A percentile compares a stretch with the other conserved stretches of the same genome.
Evolutionary conservation across 1,140 invertebrate species (phyloP).

Genomic region (Gonatopus flavifemur): DNA sequence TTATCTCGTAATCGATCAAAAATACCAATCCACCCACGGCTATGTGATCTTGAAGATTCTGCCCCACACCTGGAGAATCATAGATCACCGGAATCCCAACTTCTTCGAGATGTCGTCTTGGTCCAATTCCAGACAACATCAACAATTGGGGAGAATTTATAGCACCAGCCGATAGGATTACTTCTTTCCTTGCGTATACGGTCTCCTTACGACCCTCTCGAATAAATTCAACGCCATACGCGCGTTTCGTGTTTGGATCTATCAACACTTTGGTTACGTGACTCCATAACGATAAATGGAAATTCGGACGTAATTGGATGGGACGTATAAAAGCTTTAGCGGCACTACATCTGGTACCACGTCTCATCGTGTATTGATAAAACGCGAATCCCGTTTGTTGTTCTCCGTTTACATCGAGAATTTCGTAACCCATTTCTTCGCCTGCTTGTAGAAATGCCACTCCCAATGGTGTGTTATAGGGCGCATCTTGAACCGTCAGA

Average conservation of each 20-base stretch:
- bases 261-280: slow-evolving; percentile 79
- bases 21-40: slow-evolving; percentile 79
- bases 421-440: slow-evolving; percentile 86
- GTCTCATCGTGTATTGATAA: slow-evolving; percentile 80
- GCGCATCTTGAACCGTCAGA: slow-evolving; percentile 77
- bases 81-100: slow-evolving; percentile 69
- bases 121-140: slow-evolving; percentile 84
- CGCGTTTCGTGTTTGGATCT: slow-evolving; percentile 67
- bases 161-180: slow-evolving; percentile 77
- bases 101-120: slow-evolving; percentile 68
- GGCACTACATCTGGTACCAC: slow-evolving; percentile 74
- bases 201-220: slow-evolving; percentile 66
- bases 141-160: slow-evolving; percentile 79
- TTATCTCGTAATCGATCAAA: slow-evolving; percentile 76
- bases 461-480: slow-evolving; percentile 78
- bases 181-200: slow-evolving; percentile 73
- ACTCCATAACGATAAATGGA: slow-evolving; percentile 73
- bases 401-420: slow-evolving; percentile 75
- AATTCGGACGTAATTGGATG: slow-evolving; percentile 69
- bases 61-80: slow-evolving; percentile 73
- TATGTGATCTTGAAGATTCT: slow-evolving; percentile 84
- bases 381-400: slow-evolving; percentile 81
- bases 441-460: slow-evolving; percentile 85
- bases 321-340: slow-evolving; percentile 81
- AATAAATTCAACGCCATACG: slow-evolving; percentile 78